A percentile compares a stretch with the other conserved stretches of the same genome.
phyloP scores from a whole-genome alignment of 64 coral and sea anemone genomes.

The Pocillopora damicornis region DNA sequence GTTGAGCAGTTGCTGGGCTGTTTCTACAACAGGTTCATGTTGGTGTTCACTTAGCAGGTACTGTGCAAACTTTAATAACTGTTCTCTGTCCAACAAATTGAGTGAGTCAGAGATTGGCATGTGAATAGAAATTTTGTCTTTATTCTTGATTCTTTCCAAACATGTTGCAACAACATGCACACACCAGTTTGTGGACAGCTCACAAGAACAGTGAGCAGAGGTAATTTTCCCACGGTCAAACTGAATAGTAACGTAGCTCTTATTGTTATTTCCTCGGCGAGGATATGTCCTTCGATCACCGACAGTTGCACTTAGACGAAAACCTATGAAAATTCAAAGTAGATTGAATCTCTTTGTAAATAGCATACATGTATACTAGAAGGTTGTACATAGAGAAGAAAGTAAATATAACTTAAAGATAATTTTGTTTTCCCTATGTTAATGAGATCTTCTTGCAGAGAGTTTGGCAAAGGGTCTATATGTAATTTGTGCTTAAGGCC shows the following conservation, averaged over 20 bases:
- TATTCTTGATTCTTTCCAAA: constrained; percentile 64
- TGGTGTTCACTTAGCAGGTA: constrained; percentile 77
- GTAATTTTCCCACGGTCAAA: constrained; percentile 90
- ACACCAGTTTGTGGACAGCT: constrained; percentile 68
- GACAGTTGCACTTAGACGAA: constrained; percentile 86
- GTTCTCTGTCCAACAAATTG: constrained; percentile 55
- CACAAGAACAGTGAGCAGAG: constrained; percentile 74
- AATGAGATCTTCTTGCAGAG: too few relatives aligned
- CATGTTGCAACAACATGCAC: constrained; percentile 60
- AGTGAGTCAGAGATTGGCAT: constrained; percentile 77
- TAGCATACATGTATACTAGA: not conserved
- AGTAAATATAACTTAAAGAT: too few relatives aligned
- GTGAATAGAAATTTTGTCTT: constrained; percentile 23
- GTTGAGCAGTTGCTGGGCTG: constrained; percentile 78
- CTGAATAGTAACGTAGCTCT: constrained; percentile 57
- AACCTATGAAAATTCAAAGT: constrained; percentile 37
- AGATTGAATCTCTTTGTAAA: not conserved
- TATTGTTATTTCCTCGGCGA: not conserved
- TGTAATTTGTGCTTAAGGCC: too few relatives aligned
- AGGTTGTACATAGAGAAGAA: too few relatives aligned
- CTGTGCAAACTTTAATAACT: constrained; percentile 78
- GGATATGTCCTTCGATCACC: constrained; percentile 8
- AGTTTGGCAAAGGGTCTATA: too few relatives aligned
- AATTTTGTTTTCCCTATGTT: too few relatives aligned
- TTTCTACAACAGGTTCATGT: constrained; percentile 67